Conservation (phyloP, 2,797 vertebrate genomes). For the Sebastes alutus region DNA sequence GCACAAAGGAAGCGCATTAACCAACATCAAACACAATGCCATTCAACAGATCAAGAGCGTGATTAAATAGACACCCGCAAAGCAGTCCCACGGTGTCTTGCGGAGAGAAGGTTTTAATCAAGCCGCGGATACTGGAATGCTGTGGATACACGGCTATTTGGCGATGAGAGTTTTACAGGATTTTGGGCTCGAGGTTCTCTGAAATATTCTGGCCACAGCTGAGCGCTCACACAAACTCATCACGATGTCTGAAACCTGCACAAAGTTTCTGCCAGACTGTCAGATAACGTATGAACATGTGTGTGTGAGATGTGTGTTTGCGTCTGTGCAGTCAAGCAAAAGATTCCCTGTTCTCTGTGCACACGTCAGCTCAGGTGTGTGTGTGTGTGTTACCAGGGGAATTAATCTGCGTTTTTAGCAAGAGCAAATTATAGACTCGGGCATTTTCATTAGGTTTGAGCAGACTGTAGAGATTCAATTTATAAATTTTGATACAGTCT, state of each 20-base stretch:
- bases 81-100: slow-evolving; percentile 64
- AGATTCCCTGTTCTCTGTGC: slow-evolving; percentile 40
- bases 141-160: slow-evolving; percentile 43
- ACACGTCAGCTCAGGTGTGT: slow-evolving; percentile 32
- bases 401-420: slow-evolving; percentile 50
- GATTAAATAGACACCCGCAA: slow-evolving; percentile 75
- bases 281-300: slow-evolving; percentile 4
- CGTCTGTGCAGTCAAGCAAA: slow-evolving; percentile 46
- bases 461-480: slow-evolving; percentile 40
- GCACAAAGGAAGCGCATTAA: slow-evolving; percentile 75
- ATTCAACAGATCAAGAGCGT: slow-evolving; percentile 76
- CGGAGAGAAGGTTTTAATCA: slow-evolving; percentile 61
- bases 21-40: slow-evolving; percentile 73
- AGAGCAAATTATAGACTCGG: slow-evolving; percentile 43
- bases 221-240: not conserved
- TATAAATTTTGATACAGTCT: slow-evolving; percentile 44
- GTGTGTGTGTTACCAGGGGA: slow-evolving; percentile 9
- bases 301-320: slow-evolving; percentile 14
- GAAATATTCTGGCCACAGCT: slow-evolving; percentile 22
- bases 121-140: slow-evolving; percentile 65
- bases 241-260: slow-evolving; percentile 16
- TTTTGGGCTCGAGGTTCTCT: slow-evolving; percentile 13
- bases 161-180: slow-evolving; percentile 41
- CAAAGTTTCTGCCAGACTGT: slow-evolving; percentile 19
- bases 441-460: slow-evolving; percentile 41